Evolutionary conservation across 2,797 vertebrate species (phyloP), one percentile per base, ranked within the genome.

Genomic region (Anabas testudineus): DNA sequence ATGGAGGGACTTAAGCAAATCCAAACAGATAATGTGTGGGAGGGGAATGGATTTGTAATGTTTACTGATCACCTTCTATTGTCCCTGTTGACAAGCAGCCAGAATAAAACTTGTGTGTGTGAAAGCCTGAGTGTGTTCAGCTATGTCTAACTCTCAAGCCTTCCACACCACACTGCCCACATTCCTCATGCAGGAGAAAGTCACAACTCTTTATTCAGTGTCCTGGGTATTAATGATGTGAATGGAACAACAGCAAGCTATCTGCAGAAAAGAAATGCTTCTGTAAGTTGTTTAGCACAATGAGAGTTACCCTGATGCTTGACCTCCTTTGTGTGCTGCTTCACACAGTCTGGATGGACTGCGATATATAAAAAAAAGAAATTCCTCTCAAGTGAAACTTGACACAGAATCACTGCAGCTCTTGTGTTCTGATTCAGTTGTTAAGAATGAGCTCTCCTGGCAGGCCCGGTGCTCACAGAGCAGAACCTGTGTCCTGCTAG

Each of bases 31-130:
- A 69, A 63, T 9, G 56, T 65, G 61, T 69, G 62, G 55, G 68
- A 21, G 47, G 37, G 41, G 26, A 22, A 58, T 2, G 61, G 85
- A 83, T 85, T 82, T 76, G 58, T 51, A 32, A 67, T 74, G 71
- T 86, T 83, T 76, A 80, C 60, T 45, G 60, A 80, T 67, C 64
- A 74, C 51, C 24, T 70, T 76, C 42, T 58, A 68, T 63, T 83
- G 68, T 79, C 58, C 56, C 55, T 13, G 63, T 48, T 68, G 76
- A 83, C 67, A 70, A 60, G 42, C 51, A 61, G 42, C 21, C 61
- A 64, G 42, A 60, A 60, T 39, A 42, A 26, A 36, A 42, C 39
- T 26, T 22, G 10, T 26, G 37, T 32, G 36, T 16, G 47, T 32
- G 21, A 55, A 54, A 52, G 47, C 24, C 59, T 55, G 26, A 19